These are phyloP conservation scores for Bothrops jararaca DNA, from an alignment of 2,113 vertebrate genomes.

Conservation along the genomic window DNA sequence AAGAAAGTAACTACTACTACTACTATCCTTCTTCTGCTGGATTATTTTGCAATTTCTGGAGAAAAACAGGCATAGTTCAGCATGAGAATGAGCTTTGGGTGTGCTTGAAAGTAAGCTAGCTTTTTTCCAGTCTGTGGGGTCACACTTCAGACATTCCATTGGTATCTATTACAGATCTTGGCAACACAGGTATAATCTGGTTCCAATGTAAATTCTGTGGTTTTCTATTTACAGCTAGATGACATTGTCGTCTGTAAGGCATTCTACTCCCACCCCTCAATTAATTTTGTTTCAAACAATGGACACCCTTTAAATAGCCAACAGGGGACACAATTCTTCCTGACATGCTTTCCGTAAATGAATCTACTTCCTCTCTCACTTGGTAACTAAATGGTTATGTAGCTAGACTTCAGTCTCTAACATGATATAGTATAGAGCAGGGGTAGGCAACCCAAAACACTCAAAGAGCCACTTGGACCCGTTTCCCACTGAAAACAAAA, in stretches of 20 bases:
- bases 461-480: too few relatives aligned
- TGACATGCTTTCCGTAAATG: slow-evolving; percentile 1
- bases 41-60: neutral
- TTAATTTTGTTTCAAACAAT: slow-evolving; percentile 19
- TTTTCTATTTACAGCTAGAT: slow-evolving; percentile 19
- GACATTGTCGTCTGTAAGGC: neutral
- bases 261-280: slow-evolving; percentile 11
- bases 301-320: slow-evolving; percentile 39
- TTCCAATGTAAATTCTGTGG: neutral
- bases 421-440: neutral
- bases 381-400: slow-evolving; percentile 21
- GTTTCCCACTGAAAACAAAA: too few relatives aligned
- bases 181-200: neutral
- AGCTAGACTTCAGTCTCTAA: slow-evolving; percentile 18
- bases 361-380: slow-evolving; percentile 4
- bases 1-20: neutral
- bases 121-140: neutral
- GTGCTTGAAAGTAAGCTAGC: neutral
- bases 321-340: neutral
- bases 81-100: neutral
- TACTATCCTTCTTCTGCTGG: neutral
- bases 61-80: neutral
- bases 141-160: neutral
- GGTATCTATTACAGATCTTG: neutral
- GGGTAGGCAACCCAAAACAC: too few relatives aligned